Conservation (phyloP, 2,888 invertebrate genomes). For the Philaethria dido region DNA sequence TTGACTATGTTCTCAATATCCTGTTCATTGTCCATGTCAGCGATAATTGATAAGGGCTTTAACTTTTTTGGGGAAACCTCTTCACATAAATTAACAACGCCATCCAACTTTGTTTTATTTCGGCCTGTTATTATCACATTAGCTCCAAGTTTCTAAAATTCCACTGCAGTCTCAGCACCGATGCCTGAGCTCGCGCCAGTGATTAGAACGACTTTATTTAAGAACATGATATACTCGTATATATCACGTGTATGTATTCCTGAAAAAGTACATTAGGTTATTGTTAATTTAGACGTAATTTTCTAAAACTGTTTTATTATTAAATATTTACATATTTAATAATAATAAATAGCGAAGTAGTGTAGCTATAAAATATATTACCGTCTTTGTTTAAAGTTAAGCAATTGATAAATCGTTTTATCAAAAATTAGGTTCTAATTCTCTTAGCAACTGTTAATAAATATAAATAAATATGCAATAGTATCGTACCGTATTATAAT, state of each 20-base stretch:
- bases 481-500: too few relatives aligned
- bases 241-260: not conserved
- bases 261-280: too few relatives aligned
- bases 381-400: too few relatives aligned
- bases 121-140: constrained; percentile 86
- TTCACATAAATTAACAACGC: constrained; percentile 84
- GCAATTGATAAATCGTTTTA: too few relatives aligned
- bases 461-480: too few relatives aligned
- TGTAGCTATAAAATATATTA: too few relatives aligned
- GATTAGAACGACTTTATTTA: constrained; percentile 84
- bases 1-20: constrained; percentile 87
- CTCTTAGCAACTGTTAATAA: too few relatives aligned
- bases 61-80: constrained; percentile 61
- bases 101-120: constrained; percentile 86
- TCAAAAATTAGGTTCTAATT: too few relatives aligned
- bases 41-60: constrained; percentile 83
- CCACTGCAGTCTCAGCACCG: constrained; percentile 87
- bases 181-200: constrained; percentile 91
- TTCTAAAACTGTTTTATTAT: too few relatives aligned
- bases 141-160: constrained; percentile 87
- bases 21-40: constrained; percentile 87
- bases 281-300: too few relatives aligned
- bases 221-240: constrained; percentile 72
- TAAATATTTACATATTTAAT: too few relatives aligned
- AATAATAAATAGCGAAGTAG: too few relatives aligned